These are phyloP conservation scores for Apoderus coryli DNA, from an alignment of 2,888 invertebrate genomes.

Conservation along the genomic window DNA sequence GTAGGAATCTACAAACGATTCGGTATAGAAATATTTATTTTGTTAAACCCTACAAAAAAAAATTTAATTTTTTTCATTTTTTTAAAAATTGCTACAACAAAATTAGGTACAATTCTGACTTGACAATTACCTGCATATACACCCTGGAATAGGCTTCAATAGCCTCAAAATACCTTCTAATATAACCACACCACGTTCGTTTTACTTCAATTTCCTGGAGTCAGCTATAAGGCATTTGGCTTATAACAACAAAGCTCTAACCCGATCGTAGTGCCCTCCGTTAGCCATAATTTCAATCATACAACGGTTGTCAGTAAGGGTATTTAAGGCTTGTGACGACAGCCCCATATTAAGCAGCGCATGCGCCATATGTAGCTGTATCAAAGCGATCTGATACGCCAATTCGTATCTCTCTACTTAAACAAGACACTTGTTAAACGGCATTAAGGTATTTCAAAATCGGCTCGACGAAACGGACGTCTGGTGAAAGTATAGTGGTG, in stretches of 20 bases:
- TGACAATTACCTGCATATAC: slow-evolving; percentile 49
- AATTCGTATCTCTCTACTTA: slow-evolving; percentile 60
- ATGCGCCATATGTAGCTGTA: slow-evolving; percentile 67
- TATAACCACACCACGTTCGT: slow-evolving; percentile 37
- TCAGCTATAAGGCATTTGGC: slow-evolving; percentile 65
- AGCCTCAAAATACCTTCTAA: slow-evolving; percentile 50
- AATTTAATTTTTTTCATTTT: too few species aligned
- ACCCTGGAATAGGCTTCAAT: slow-evolving; percentile 63
- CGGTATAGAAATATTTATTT: too few species aligned
- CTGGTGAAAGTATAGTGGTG: too few species aligned
- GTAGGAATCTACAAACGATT: too few species aligned
- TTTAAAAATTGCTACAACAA: too few species aligned
- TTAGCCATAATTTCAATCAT: slow-evolving; percentile 49
- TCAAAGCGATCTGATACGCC: slow-evolving; percentile 58
- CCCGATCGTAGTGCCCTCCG: slow-evolving; percentile 69
- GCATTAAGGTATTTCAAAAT: too few species aligned
- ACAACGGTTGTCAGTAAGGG: slow-evolving; percentile 38
- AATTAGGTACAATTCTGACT: too few species aligned
- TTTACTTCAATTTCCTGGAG: slow-evolving; percentile 33
- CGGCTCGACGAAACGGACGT: too few species aligned
- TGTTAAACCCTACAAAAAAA: too few species aligned
- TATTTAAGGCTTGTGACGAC: slow-evolving; percentile 56
- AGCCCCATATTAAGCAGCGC: slow-evolving; percentile 61
- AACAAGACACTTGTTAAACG: too few species aligned
- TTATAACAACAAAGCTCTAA: slow-evolving; percentile 58